Conservation (phyloP, 2,113 vertebrate species). For the Mormyrus iriodes region DNA sequence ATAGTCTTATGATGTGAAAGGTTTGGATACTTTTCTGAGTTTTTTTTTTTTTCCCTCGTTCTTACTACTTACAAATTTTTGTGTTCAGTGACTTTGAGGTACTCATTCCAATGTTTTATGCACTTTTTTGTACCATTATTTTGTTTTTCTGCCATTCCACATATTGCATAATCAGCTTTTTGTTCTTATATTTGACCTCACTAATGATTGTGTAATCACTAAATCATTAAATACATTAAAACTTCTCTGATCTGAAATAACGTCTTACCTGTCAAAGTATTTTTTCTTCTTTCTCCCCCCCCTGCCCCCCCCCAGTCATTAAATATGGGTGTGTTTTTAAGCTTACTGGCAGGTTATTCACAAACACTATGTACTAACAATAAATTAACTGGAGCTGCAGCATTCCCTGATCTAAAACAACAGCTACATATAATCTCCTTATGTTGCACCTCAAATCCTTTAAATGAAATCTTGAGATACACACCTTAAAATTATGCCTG, state of each 20-base stretch:
- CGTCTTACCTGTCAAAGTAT: not conserved
- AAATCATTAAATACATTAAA: not conserved
- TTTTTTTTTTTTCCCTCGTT: not conserved
- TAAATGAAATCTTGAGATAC: not conserved
- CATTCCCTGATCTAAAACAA: not conserved
- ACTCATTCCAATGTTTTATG: not conserved
- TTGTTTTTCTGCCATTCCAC: not conserved
- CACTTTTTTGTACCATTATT: not conserved
- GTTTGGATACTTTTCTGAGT: not conserved
- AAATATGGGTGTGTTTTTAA: not conserved
- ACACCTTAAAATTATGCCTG: not conserved
- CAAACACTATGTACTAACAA: not conserved
- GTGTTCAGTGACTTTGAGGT: not conserved
- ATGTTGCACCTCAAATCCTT: not conserved
- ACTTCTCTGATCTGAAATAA: not conserved
- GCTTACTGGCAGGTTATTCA: not conserved
- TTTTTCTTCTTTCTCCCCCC: too few relatives aligned
- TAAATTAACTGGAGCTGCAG: not conserved
- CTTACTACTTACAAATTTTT: not conserved
- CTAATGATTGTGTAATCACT: not conserved
- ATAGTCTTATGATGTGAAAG: not conserved
- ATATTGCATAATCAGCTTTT: not conserved
- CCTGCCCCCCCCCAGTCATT: not conserved
- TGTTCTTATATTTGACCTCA: not conserved
- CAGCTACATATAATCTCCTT: not conserved